Percentiles rank a stretch among this genome's conserved stretches.
These are phyloP conservation scores for Aphyosemion australe DNA, from an alignment of 2,113 vertebrate genomes.

Conservation along the genomic window DNA sequence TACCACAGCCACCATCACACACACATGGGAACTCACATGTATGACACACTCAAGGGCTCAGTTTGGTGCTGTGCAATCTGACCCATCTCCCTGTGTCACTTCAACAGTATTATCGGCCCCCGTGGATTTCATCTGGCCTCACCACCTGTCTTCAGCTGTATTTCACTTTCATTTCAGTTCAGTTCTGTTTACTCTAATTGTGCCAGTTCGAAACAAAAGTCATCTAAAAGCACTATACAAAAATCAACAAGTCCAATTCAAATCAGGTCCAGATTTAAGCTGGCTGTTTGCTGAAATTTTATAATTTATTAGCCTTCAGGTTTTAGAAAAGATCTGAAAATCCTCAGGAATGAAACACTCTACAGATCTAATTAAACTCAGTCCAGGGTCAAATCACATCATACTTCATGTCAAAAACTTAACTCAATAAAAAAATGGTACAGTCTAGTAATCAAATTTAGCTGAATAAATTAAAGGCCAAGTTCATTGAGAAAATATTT, in stretches of 20 bases:
- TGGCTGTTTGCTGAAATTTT: no score
- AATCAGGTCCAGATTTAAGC: no score
- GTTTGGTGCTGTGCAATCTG: slow-evolving; percentile 54
- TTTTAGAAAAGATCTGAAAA: slow-evolving; percentile 27
- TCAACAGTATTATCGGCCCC: slow-evolving; percentile 60
- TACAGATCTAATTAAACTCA: slow-evolving; percentile 51
- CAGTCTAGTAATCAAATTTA: no score
- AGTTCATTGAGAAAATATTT: no score
- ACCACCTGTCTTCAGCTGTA: slow-evolving; percentile 74
- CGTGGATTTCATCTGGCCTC: slow-evolving; percentile 62
- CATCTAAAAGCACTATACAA: no score
- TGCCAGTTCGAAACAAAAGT: no score
- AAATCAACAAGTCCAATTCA: no score
- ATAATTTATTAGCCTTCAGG: slow-evolving; percentile 18
- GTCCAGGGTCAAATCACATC: slow-evolving; percentile 31
- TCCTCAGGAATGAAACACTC: slow-evolving; percentile 39
- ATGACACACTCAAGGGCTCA: slow-evolving; percentile 28
- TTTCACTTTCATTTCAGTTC: slow-evolving; percentile 32
- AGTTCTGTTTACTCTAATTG: no score
- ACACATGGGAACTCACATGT: background rate
- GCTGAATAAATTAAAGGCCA: no score
- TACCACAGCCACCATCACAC: slow-evolving; percentile 1
- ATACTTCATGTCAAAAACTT: background rate
- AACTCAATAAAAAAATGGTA: no score
- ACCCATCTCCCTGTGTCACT: slow-evolving; percentile 39